Conservation (phyloP, 2,113 vertebrate genomes). For the Okapia johnstoni region DNA sequence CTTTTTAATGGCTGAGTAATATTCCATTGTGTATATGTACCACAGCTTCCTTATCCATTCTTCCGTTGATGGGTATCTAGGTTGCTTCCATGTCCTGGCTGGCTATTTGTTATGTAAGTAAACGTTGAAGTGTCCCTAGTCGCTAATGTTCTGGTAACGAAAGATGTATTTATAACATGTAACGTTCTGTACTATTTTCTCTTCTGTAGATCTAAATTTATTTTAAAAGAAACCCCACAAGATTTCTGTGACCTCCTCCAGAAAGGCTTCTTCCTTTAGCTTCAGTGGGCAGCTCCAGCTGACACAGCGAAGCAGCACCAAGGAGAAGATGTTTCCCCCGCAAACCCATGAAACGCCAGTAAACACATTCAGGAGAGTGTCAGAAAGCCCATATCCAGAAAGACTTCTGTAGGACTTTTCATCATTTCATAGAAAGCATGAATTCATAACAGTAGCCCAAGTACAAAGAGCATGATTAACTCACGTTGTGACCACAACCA, state of each 20-base stretch:
- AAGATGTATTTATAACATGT: neutral
- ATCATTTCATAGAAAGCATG: neutral
- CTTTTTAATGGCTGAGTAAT: too few relatives aligned
- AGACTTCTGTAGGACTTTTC: neutral
- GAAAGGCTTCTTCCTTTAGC: neutral
- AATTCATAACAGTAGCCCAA: neutral
- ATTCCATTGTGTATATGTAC: too few relatives aligned
- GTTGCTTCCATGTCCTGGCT: neutral
- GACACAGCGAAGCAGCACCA: accelerated
- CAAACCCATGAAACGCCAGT: accelerated
- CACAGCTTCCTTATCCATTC: too few relatives aligned
- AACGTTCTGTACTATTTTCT: neutral
- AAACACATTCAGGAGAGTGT: neutral
- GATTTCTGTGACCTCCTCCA: neutral
- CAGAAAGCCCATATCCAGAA: neutral
- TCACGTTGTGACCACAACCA: accelerated
- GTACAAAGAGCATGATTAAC: neutral
- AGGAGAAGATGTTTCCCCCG: neutral
- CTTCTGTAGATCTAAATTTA: neutral
- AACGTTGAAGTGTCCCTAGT: neutral
- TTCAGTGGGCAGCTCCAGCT: neutral
- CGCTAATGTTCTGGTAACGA: neutral
- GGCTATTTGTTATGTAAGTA: neutral
- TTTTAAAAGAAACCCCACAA: neutral
- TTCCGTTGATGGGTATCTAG: too few relatives aligned